Evolutionary conservation across 2,888 invertebrate species (phyloP).

Genomic region (Perizoma affinitatum): DNA sequence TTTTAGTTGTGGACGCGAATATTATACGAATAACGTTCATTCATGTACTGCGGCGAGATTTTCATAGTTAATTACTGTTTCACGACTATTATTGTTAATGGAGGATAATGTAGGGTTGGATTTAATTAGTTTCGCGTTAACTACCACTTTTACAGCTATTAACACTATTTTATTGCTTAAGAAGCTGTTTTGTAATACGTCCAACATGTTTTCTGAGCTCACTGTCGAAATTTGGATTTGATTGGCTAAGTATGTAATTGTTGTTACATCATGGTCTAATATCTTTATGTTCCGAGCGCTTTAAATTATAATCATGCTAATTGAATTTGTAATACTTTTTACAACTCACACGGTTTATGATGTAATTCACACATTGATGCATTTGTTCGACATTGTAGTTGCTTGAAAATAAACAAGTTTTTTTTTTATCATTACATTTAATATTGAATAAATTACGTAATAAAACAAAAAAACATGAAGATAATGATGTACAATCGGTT

Average conservation of each 20-base stretch:
- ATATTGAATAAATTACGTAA: too few relatives aligned
- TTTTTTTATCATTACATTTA: too few relatives aligned
- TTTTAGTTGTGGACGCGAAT: constrained; percentile 80
- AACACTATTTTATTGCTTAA: constrained; percentile 60
- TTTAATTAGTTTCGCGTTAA: constrained; percentile 62
- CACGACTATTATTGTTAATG: constrained; percentile 59
- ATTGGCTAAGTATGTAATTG: constrained; percentile 42
- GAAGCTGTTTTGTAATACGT: constrained; percentile 52
- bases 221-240: constrained; percentile 40
- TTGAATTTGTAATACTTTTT: constrained; percentile 40
- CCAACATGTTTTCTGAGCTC: constrained; percentile 35
- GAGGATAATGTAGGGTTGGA: constrained; percentile 58
- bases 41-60: constrained; percentile 58
- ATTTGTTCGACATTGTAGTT: constrained; percentile 23
- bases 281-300: constrained; percentile 33
- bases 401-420: constrained; percentile 6
- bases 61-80: constrained; percentile 57
- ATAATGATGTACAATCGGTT: too few relatives aligned
- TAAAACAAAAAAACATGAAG: too few relatives aligned
- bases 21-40: constrained; percentile 74
- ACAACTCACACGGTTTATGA: constrained; percentile 28
- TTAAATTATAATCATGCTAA: constrained; percentile 38
- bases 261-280: constrained; percentile 39
- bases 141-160: constrained; percentile 55
- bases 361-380: constrained; percentile 26